A percentile compares a stretch with the other conserved stretches of the same genome.
Evolutionary conservation across 2,113 vertebrate species (phyloP).

Genomic region (Mustela nigripes): DNA sequence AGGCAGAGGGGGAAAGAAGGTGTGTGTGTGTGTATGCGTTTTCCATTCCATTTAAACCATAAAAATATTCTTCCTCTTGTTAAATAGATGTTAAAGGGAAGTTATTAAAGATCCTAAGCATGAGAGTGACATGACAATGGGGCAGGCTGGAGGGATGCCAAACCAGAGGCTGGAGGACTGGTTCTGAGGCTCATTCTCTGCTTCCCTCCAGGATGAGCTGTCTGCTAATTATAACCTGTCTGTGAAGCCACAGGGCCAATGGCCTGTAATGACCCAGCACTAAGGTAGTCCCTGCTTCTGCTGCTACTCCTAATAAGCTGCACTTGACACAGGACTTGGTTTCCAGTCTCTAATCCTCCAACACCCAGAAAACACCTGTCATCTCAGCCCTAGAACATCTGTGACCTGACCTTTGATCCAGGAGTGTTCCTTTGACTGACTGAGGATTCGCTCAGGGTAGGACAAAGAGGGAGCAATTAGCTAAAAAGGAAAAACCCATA

Average conservation of each 20-base stretch:
- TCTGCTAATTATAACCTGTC: slow-evolving; percentile 64
- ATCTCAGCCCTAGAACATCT: background rate
- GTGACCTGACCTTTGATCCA: background rate
- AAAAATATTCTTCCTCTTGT: slow-evolving; percentile 65
- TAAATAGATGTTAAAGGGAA: slow-evolving; percentile 73
- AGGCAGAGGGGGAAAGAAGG: background rate
- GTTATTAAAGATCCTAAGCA: slow-evolving; percentile 67
- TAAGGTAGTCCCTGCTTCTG: background rate
- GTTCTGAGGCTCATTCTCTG: slow-evolving; percentile 1
- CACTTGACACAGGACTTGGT: background rate
- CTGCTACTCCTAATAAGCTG: background rate
- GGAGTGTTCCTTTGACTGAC: background rate
- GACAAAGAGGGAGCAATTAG: background rate
- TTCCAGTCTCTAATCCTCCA: background rate
- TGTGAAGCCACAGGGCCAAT: background rate
- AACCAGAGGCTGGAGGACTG: background rate
- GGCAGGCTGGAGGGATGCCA: slow-evolving; percentile 59
- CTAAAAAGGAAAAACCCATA: background rate
- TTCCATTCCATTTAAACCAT: slow-evolving; percentile 41
- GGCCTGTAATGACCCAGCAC: slow-evolving; percentile 21
- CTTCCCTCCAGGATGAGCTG: slow-evolving; percentile 24
- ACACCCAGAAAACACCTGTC: background rate
- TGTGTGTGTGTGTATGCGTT: background rate
- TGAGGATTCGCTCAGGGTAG: background rate
- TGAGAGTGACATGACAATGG: background rate